Percentiles rank a stretch among this genome's conserved stretches.
Evolutionary conservation across 2,797 vertebrate species (phyloP).

Genomic region (Phrynocephalus vlangalii): DNA sequence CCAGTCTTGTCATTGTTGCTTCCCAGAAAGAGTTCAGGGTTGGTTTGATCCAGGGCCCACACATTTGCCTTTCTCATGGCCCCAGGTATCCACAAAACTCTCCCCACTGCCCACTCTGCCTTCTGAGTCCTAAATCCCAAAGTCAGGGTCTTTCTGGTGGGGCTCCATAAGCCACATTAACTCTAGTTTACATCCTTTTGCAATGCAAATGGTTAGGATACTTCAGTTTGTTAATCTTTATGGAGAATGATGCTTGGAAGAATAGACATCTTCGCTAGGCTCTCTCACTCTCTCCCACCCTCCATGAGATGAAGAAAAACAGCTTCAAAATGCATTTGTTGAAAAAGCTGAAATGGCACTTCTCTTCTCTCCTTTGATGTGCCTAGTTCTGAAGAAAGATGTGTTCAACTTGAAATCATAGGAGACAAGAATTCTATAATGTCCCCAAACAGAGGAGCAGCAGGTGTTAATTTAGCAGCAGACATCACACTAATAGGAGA

Average conservation of each 20-base stretch:
- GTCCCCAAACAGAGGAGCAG: constrained; percentile 51
- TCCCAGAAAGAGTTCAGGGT: too few relatives aligned
- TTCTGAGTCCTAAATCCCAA: neutral
- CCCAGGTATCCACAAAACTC: too few relatives aligned
- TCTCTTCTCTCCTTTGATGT: constrained; percentile 21
- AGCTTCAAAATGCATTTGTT: constrained; percentile 5
- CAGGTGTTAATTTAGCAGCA: constrained; percentile 34
- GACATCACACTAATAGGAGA: neutral
- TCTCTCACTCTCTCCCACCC: too few relatives aligned
- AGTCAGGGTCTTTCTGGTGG: neutral
- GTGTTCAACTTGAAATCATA: neutral
- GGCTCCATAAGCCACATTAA: fast-evolving
- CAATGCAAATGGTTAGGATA: neutral
- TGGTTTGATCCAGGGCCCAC: too few relatives aligned
- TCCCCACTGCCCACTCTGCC: neutral
- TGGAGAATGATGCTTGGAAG: neutral
- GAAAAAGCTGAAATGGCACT: neutral
- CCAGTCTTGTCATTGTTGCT: too few relatives aligned
- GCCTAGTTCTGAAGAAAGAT: constrained; percentile 43
- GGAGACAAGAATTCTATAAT: constrained; percentile 28
- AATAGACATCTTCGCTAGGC: neutral
- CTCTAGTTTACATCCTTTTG: fast-evolving
- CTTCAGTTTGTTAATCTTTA: neutral
- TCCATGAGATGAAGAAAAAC: neutral
- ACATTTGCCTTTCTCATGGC: neutral